Base-by-base conservation (phyloP, 2,797 vertebrate species). In the Helostoma temminkii region DNA sequence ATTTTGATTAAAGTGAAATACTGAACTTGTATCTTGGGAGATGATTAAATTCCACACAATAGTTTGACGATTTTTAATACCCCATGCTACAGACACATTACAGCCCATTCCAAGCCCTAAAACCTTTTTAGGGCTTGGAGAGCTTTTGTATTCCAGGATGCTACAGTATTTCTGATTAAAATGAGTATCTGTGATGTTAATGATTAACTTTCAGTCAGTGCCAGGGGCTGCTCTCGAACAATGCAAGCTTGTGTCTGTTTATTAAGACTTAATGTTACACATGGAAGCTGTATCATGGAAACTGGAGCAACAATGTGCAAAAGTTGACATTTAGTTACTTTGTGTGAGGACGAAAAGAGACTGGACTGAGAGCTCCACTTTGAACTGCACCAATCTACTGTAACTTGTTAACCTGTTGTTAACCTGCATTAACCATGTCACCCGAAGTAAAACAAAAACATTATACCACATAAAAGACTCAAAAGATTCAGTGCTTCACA, bases 241-340 rank as follows among this genome's bases (percentile, higher is more conserved):
- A 80, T 74, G 74, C 71, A 42, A 0, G 62, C 73, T 81, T 87
- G 77, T 85, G 78, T 82, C 50, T 86, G 47, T 58, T 83, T 66
- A 80, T 77, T 77, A 66, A 43, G 70, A 61, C 68, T 78, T 83
- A 74, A 80, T 54, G 64, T 67, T 71, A 61, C 81, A 85, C 65
- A 65, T 87, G 86, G 84, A 82, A 82, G 58, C 56, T 53, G 68
- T 78, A 72, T 72, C 5, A 19, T 76, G 71, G 66, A 70, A 82
- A 78, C 19, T 5, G 14, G 66, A 21, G 34, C 21, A 26, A 71
- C 46, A 82, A 62, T n/a, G 62, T 48, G 21, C 36, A 21, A 10
- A 43, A 21, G 9, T 4, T 55, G 65, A 65, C 10, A 48, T 18
- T 39, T 11, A 18, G 47, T 21, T 45, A 11, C 22, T 9, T 39